Conservation (phyloP, 2,797 vertebrate genomes). For the Rallus crepitans region DNA sequence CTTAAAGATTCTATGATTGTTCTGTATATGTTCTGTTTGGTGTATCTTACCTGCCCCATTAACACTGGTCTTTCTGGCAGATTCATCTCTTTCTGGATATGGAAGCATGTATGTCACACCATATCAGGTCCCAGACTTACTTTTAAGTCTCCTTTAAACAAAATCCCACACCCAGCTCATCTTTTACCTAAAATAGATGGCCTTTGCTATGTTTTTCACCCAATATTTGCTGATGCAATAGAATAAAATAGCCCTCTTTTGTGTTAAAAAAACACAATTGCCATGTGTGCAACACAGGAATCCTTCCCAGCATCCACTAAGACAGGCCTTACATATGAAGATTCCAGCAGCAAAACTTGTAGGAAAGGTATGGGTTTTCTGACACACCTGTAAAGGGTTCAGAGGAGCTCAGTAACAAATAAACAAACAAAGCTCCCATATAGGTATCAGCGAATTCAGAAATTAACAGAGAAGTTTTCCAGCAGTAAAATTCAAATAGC, state of each 20-base stretch:
- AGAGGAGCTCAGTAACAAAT: background rate
- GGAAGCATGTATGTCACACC: rapidly evolving
- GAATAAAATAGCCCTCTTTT: background rate
- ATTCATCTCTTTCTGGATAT: background rate
- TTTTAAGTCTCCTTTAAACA: background rate
- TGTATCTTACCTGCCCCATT: background rate
- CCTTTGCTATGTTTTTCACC: background rate
- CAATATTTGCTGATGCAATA: background rate
- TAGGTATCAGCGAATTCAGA: background rate
- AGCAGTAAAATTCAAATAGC: background rate
- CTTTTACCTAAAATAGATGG: background rate
- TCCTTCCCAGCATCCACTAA: background rate
- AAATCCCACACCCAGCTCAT: background rate
- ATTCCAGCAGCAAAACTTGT: background rate
- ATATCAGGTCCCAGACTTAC: background rate
- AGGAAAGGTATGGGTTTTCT: background rate
- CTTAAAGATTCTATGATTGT: background rate
- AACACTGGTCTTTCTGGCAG: background rate
- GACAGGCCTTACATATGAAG: background rate
- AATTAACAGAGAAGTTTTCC: background rate
- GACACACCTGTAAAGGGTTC: background rate
- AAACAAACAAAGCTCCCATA: background rate
- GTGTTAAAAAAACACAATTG: background rate
- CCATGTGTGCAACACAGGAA: background rate
- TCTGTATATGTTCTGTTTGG: background rate